Percentiles rank a stretch among this genome's conserved stretches.
Conservation (phyloP, 2,888 invertebrate genomes). For the Archaeoteleia sp. region DNA sequence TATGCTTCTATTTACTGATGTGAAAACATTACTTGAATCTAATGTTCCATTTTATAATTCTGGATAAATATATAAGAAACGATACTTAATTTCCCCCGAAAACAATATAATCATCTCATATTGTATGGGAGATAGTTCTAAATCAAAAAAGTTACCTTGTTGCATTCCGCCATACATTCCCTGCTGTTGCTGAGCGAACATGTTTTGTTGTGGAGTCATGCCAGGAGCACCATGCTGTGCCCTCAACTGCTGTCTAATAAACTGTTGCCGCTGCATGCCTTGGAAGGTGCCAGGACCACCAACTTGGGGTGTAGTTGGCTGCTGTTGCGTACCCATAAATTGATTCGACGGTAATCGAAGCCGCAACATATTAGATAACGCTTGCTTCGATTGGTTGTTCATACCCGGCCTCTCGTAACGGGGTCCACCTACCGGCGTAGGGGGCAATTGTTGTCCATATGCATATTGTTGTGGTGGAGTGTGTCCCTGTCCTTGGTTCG, state of each 20-base stretch:
- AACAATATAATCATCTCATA: too few species aligned
- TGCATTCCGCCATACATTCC: constrained; percentile 79
- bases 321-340: constrained; percentile 72
- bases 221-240: constrained; percentile 74
- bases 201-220: constrained; percentile 74
- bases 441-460: constrained; percentile 76
- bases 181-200: constrained; percentile 75
- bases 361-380: constrained; percentile 89
- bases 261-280: constrained; percentile 74
- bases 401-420: constrained; percentile 76
- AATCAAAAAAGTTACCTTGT: too few species aligned
- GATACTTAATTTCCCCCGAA: too few species aligned
- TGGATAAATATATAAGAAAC: too few species aligned
- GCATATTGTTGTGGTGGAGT: constrained; percentile 73
- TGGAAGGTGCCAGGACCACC: constrained; percentile 70
- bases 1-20: too few species aligned
- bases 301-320: constrained; percentile 64
- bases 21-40: too few species aligned
- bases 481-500: constrained; percentile 67
- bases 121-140: too few species aligned
- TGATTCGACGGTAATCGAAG: constrained; percentile 82
- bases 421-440: constrained; percentile 66
- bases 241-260: constrained; percentile 72
- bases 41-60: too few species aligned
- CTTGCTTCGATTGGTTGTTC: constrained; percentile 87